phyloP scores from a whole-genome alignment of 2,113 vertebrate genomes.

The Bubo blakistoni region DNA sequence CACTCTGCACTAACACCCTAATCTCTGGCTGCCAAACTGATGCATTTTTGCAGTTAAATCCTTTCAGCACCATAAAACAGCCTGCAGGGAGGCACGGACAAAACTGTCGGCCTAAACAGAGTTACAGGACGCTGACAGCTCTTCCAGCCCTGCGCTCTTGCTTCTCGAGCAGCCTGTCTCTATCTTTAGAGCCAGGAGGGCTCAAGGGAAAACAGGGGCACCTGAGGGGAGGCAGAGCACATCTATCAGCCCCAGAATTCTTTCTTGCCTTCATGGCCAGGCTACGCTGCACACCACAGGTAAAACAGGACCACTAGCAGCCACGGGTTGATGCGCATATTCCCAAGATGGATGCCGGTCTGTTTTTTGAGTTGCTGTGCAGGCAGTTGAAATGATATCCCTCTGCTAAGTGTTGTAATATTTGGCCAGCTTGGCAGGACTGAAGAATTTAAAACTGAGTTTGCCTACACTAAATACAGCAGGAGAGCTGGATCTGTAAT shows the following conservation, averaged over 20 bases:
- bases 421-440: neutral
- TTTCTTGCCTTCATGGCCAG: neutral
- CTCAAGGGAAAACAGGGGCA: neutral
- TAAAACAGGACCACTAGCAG: neutral
- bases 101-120: neutral
- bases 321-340: neutral
- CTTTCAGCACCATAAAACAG: accelerated
- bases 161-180: neutral
- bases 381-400: neutral
- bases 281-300: accelerated
- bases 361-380: neutral
- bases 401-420: neutral
- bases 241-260: neutral
- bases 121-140: neutral
- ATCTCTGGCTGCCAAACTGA: neutral
- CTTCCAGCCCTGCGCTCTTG: neutral
- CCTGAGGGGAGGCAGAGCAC: neutral
- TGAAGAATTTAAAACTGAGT: neutral
- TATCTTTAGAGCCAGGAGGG: neutral
- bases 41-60: neutral
- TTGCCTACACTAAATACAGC: neutral
- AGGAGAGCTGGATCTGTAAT: neutral
- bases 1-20: neutral
- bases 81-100: neutral
- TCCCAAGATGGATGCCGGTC: neutral